Percentiles rank a stretch among this genome's conserved stretches.
Evolutionary conservation across 2,888 invertebrate species (phyloP).

Genomic region (Xanthorhoe designata): DNA sequence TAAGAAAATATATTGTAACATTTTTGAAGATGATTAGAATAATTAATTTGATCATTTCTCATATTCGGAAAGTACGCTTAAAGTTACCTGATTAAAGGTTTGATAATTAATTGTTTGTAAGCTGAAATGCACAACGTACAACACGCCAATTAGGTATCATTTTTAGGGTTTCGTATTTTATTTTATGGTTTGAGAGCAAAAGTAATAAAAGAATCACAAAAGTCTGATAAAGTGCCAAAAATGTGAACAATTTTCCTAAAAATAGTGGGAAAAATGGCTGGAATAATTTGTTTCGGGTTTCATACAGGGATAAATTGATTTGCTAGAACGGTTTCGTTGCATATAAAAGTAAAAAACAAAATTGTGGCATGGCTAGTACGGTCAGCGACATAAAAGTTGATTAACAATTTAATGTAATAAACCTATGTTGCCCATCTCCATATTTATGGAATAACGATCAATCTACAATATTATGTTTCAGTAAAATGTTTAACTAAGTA

Average conservation of each 20-base stretch:
- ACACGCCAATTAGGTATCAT: no score
- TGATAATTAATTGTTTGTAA: not conserved
- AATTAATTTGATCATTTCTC: no score
- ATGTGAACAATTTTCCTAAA: not conserved
- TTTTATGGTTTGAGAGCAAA: not conserved
- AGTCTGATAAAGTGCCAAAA: not conserved
- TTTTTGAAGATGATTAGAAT: no score
- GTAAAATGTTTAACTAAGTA: not conserved
- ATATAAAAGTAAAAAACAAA: conserved; percentile 5
- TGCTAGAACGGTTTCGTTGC: conserved; percentile 2
- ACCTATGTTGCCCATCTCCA: not conserved
- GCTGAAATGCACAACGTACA: not conserved
- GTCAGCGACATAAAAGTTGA: conserved; percentile 1
- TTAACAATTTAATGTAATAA: not conserved
- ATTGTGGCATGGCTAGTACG: not conserved
- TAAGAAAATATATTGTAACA: no score
- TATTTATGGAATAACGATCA: not conserved
- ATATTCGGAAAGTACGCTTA: not conserved
- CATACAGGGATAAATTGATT: conserved; percentile 4
- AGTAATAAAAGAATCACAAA: not conserved
- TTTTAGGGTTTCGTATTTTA: not conserved
- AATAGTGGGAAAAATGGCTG: conserved; percentile 1
- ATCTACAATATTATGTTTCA: not conserved
- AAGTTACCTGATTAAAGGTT: not conserved
- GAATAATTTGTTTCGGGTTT: conserved; percentile 10